Evolutionary conservation across 2,113 vertebrate species (phyloP).

Genomic region (Helogale parvula): DNA sequence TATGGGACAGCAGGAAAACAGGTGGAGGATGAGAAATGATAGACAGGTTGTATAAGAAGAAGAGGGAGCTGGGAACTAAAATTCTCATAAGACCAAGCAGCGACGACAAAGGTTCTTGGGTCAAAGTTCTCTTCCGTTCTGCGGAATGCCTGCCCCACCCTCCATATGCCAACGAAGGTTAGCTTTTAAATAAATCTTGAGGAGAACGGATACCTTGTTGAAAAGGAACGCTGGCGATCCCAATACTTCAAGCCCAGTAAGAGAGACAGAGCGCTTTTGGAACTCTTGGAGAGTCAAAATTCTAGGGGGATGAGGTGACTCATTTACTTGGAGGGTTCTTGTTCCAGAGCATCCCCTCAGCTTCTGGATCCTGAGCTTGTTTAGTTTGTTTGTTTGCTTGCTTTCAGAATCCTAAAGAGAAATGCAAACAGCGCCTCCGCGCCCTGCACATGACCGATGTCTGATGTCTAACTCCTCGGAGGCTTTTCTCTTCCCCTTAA

Average conservation of each 20-base stretch:
- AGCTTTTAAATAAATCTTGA: neutral
- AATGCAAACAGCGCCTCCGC: conserved; percentile 74
- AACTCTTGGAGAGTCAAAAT: conserved; percentile 78
- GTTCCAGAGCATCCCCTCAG: neutral
- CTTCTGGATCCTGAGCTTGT: neutral
- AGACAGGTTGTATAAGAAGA: neutral
- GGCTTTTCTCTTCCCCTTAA: conserved; percentile 37
- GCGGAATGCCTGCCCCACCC: accelerated
- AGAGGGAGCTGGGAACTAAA: neutral
- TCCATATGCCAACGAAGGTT: accelerated
- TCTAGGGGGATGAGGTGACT: neutral
- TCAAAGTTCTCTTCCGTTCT: neutral
- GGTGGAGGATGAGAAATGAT: neutral
- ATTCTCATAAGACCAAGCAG: neutral
- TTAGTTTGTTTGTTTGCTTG: neutral
- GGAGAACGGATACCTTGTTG: conserved; percentile 72
- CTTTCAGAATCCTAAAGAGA: neutral
- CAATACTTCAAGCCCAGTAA: conserved; percentile 62
- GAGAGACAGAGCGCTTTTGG: conserved; percentile 61
- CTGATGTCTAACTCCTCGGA: conserved; percentile 71
- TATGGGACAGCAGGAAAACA: neutral
- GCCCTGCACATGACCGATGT: conserved; percentile 69
- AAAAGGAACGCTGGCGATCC: conserved; percentile 75
- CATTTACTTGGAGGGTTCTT: neutral
- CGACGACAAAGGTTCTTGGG: accelerated